Percentiles rank a stretch among this genome's conserved stretches.
phyloP scores from a whole-genome alignment of 1,140 invertebrate genomes.

The Aricia agestis region DNA sequence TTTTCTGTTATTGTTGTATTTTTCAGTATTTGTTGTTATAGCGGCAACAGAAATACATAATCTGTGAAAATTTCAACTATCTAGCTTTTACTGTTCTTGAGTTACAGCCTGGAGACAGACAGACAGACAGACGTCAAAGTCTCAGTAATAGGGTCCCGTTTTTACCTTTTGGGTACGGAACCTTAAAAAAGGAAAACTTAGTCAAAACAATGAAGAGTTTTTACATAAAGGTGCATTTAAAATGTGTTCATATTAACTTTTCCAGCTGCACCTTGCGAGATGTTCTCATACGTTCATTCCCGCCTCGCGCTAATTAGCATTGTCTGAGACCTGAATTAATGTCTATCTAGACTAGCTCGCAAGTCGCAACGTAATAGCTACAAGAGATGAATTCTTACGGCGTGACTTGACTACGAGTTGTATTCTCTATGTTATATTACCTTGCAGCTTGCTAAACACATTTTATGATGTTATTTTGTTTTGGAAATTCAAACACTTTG shows the following conservation, averaged over 20 bases:
- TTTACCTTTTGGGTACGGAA: too few species aligned
- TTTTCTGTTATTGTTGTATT: too few species aligned
- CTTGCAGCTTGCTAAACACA: neutral
- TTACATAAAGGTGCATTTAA: neutral
- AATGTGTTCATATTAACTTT: neutral
- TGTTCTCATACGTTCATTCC: neutral
- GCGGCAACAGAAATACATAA: too few species aligned
- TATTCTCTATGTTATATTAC: neutral
- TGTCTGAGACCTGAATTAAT: conserved; percentile 9
- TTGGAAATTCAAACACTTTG: neutral
- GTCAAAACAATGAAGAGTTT: too few species aligned
- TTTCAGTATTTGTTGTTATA: too few species aligned
- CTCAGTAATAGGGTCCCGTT: too few species aligned
- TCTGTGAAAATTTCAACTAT: too few species aligned
- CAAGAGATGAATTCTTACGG: neutral
- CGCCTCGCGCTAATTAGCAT: conserved; percentile 7
- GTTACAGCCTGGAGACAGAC: too few species aligned
- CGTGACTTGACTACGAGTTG: neutral
- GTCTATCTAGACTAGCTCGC: neutral
- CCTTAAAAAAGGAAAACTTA: too few species aligned
- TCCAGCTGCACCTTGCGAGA: neutral
- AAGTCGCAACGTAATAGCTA: neutral
- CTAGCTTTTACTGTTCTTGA: too few species aligned
- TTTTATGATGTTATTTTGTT: neutral
- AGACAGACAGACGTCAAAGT: too few species aligned